Evolutionary conservation across 35 echinoderm and acorn worm species (phyloP).

Genomic region (Heliocidaris erythrogramma): DNA sequence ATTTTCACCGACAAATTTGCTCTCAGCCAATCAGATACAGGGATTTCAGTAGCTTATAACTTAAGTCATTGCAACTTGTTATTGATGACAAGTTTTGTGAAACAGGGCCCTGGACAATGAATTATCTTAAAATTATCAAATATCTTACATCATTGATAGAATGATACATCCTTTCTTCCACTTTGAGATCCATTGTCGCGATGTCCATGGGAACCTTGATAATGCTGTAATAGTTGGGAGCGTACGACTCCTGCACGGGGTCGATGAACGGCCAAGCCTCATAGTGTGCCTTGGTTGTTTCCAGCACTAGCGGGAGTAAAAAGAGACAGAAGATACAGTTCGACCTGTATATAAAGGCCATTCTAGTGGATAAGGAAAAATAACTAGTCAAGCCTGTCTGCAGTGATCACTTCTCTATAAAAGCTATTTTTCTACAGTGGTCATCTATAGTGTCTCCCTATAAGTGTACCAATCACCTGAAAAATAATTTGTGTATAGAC

Average conservation of each 20-base stretch:
- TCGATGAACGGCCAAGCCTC: slow-evolving; percentile 96
- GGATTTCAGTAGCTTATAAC: no score
- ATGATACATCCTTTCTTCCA: slow-evolving; percentile 78
- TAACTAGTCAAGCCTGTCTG: no score
- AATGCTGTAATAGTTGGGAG: slow-evolving; percentile 86
- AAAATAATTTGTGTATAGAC: no score
- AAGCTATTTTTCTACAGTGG: not conserved
- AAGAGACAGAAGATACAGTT: not conserved
- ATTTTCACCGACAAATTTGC: no score
- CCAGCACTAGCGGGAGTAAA: slow-evolving; percentile 65
- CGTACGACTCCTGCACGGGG: slow-evolving; percentile 86
- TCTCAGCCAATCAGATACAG: no score
- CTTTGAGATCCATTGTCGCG: slow-evolving; percentile 76
- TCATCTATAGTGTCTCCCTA: not conserved
- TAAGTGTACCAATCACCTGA: no score
- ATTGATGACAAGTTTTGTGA: no score
- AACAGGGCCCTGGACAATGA: no score
- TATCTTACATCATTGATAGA: slow-evolving; percentile 73
- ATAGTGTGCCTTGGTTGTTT: slow-evolving; percentile 68
- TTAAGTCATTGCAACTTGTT: no score
- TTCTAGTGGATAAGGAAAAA: no score
- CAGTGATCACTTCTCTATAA: not conserved
- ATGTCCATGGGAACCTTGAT: slow-evolving; percentile 91
- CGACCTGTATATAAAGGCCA: no score
- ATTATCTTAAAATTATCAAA: no score